A percentile compares a stretch with the other conserved stretches of the same genome.
Evolutionary conservation across 2,888 invertebrate species (phyloP).

Genomic region (Diaperis boleti): DNA sequence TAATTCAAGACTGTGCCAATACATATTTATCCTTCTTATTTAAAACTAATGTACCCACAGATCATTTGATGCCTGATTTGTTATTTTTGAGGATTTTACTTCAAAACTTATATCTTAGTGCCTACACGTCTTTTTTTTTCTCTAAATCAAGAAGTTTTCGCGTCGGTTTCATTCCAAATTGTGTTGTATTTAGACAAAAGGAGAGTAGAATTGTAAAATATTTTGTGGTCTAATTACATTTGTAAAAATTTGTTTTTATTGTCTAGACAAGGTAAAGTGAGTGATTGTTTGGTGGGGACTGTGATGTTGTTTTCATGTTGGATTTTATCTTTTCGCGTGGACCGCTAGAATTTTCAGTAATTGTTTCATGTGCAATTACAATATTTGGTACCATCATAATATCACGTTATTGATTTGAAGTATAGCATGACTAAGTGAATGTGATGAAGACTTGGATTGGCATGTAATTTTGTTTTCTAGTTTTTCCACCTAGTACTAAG

Average conservation of each 20-base stretch:
- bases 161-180: conserved; percentile 40
- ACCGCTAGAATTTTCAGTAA: conserved; percentile 40
- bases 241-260: conserved; percentile 13
- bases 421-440: conserved; percentile 30
- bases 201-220: conserved; percentile 27
- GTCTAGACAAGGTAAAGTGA: conserved; percentile 25
- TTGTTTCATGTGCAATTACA: conserved; percentile 55
- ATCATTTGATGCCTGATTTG: conserved; percentile 50
- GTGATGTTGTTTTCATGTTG: conserved; percentile 38
- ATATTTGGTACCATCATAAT: conserved; percentile 1
- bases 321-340: neutral
- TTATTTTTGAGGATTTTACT: conserved; percentile 45
- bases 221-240: conserved; percentile 18
- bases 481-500: conserved; percentile 39
- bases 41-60: conserved; percentile 48
- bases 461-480: conserved; percentile 13
- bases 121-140: conserved; percentile 51
- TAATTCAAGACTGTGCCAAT: conserved; percentile 62
- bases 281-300: conserved; percentile 38
- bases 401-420: conserved; percentile 16
- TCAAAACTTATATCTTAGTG: conserved; percentile 56
- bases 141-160: conserved; percentile 24
- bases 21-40: conserved; percentile 44
- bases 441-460: conserved; percentile 34
- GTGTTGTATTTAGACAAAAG: conserved; percentile 32